Evolutionary conservation across 2,113 vertebrate species (phyloP).

Genomic region (Sula dactylatra): DNA sequence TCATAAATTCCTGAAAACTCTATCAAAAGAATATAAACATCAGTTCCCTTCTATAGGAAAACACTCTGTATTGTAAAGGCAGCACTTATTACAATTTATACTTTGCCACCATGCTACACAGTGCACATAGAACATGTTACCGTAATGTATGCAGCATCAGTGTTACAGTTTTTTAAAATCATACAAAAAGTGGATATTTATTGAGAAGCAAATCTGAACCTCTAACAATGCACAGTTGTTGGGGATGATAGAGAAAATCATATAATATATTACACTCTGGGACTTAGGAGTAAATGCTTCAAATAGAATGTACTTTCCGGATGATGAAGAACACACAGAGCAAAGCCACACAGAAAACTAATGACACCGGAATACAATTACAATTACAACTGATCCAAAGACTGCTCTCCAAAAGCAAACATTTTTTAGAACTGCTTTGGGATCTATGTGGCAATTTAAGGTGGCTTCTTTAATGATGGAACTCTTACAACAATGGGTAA

Average conservation of each 20-base stretch:
- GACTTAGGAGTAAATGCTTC: neutral
- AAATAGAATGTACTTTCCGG: neutral
- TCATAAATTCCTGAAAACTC: neutral
- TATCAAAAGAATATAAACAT: neutral
- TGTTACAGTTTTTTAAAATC: neutral
- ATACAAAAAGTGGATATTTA: neutral
- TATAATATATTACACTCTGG: neutral
- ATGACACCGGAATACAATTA: neutral
- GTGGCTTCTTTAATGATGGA: neutral
- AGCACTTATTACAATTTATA: neutral
- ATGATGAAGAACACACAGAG: neutral
- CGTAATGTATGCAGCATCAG: neutral
- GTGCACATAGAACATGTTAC: neutral
- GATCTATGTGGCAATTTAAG: neutral
- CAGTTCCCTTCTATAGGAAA: neutral
- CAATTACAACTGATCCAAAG: neutral
- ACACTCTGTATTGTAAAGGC: neutral
- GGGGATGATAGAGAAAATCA: neutral
- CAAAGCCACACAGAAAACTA: neutral
- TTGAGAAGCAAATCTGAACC: neutral
- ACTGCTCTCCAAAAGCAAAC: neutral
- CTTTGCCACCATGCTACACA: neutral
- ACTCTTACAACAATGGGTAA: slow-evolving; percentile 5
- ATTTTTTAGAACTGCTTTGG: neutral
- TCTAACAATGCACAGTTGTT: neutral